Percentiles rank a stretch among this genome's conserved stretches.
Evolutionary conservation across 1,140 invertebrate genomes (phyloP).

Genomic region (Neodiprion lecontei): DNA sequence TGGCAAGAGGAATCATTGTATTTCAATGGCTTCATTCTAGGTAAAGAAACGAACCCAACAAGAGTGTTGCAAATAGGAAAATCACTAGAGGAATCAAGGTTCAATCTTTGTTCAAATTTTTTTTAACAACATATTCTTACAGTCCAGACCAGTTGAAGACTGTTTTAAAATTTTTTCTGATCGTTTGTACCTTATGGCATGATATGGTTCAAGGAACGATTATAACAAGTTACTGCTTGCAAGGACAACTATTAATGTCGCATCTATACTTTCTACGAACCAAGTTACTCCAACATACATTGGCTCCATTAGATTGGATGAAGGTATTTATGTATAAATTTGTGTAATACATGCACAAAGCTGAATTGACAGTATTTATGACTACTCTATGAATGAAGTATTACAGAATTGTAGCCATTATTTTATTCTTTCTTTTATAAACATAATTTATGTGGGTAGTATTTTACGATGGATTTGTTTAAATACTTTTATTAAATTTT

Average conservation of each 20-base stretch:
- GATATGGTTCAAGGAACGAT: conserved; percentile 80
- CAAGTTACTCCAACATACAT: conserved; percentile 73
- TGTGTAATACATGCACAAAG: conserved; percentile 3
- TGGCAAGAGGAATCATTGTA: conserved; percentile 66
- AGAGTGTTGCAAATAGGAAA: neutral
- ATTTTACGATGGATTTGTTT: neutral
- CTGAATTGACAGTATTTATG: conserved; percentile 11
- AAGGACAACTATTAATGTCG: conserved; percentile 77
- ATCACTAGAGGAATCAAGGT: neutral
- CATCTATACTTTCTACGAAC: conserved; percentile 74
- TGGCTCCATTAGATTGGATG: conserved; percentile 78
- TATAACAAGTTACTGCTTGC: conserved; percentile 80
- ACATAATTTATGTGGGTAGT: conserved; percentile 1
- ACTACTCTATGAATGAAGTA: neutral
- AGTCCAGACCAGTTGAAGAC: conserved; percentile 61
- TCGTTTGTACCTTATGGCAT: conserved; percentile 75
- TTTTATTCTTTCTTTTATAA: conserved; percentile 25
- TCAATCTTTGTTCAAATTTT: conserved; percentile 27
- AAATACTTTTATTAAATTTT: conserved; percentile 6
- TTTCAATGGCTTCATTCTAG: conserved; percentile 70
- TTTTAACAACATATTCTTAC: conserved; percentile 41
- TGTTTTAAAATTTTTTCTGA: conserved; percentile 67
- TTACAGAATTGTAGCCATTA: conserved; percentile 17
- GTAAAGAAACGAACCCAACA: conserved; percentile 40
- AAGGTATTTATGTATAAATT: conserved; percentile 60